Conservation (phyloP, 2,888 invertebrate genomes). For the Thecophora atra region DNA sequence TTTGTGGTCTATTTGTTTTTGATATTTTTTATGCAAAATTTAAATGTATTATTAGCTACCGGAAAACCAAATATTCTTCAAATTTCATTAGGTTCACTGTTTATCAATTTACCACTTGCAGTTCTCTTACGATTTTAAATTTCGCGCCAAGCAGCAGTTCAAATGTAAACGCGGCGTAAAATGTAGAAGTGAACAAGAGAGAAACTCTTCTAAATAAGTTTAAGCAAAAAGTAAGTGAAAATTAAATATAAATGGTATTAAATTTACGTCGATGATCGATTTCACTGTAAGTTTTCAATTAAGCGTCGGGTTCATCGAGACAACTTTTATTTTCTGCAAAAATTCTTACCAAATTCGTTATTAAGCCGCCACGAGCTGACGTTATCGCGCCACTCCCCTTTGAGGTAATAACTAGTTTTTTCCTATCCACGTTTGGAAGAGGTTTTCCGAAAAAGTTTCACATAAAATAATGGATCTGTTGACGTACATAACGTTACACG, state of each 20-base stretch:
- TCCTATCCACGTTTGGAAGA: not conserved
- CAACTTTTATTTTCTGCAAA: slow-evolving; percentile 9
- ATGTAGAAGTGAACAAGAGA: slow-evolving; percentile 11
- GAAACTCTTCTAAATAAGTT: not conserved
- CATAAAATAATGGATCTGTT: no score
- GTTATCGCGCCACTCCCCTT: not conserved
- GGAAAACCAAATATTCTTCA: no score
- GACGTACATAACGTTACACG: no score
- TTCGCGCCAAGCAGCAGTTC: slow-evolving; percentile 32
- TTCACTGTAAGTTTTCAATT: slow-evolving; percentile 17
- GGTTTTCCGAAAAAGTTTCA: no score
- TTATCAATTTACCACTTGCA: not conserved
- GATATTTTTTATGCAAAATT: no score
- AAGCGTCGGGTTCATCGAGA: slow-evolving; percentile 34
- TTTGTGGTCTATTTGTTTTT: no score
- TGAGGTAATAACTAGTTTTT: slow-evolving; percentile 1
- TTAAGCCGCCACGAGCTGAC: slow-evolving; percentile 5
- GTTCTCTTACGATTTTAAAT: slow-evolving; percentile 11
- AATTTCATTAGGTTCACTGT: not conserved
- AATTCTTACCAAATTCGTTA: not conserved
- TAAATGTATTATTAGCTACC: no score
- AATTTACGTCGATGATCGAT: not conserved
- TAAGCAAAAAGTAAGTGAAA: slow-evolving; percentile 14
- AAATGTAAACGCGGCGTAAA: not conserved
- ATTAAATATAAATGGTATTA: not conserved